Conservation (phyloP, 2,888 invertebrate genomes). For the Leptogaster cylindrica region DNA sequence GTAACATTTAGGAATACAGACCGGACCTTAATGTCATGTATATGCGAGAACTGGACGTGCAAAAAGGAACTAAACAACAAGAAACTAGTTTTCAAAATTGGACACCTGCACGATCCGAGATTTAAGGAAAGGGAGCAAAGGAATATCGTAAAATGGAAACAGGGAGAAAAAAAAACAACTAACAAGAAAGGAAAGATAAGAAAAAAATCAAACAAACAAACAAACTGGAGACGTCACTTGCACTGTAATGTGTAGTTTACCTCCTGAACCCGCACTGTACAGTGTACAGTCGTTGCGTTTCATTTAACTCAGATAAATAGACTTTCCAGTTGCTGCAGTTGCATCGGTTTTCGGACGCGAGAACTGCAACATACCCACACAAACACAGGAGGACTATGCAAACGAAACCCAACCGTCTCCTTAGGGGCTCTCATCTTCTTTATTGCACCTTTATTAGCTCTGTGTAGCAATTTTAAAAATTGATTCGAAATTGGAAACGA, state of each 20-base stretch:
- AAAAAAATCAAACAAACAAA: too few species aligned
- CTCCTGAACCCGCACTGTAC: constrained; percentile 9
- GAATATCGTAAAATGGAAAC: constrained; percentile 38
- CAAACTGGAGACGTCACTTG: constrained; percentile 31
- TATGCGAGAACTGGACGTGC: constrained; percentile 39
- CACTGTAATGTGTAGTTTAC: constrained; percentile 15
- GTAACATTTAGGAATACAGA: constrained; percentile 28
- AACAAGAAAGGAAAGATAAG: too few species aligned
- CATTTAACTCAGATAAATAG: constrained; percentile 31
- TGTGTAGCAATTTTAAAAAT: constrained; percentile 29
- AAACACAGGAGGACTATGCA: not conserved
- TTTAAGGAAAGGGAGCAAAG: constrained; percentile 40
- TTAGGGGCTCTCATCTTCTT: constrained; percentile 23
- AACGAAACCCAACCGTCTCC: constrained; percentile 35
- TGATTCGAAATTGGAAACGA: constrained; percentile 16
- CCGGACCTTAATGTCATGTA: constrained; percentile 38
- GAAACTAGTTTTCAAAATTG: constrained; percentile 44
- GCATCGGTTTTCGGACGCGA: too few species aligned
- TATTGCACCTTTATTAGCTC: constrained; percentile 33
- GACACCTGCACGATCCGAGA: constrained; percentile 44
- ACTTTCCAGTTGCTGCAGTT: not conserved
- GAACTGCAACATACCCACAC: constrained; percentile 12
- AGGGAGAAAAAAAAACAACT: constrained; percentile 21
- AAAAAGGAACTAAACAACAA: constrained; percentile 39
- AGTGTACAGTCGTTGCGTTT: constrained; percentile 26